These are phyloP conservation scores for Bos indicus DNA, from an alignment of 2,113 vertebrate species.

Conservation along the genomic window DNA sequence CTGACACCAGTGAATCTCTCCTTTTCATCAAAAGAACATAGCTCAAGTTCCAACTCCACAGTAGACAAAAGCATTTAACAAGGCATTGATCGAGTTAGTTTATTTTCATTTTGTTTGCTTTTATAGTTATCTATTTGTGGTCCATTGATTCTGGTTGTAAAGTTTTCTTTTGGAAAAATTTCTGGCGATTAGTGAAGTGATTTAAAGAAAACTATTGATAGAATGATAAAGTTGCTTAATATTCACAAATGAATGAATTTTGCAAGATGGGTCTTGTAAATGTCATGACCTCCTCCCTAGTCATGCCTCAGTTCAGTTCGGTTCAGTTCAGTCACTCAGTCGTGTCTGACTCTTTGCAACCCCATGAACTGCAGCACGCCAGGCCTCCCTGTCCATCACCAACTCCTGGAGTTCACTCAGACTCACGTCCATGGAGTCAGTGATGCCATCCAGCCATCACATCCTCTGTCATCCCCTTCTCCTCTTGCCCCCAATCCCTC, in stretches of 20 bases:
- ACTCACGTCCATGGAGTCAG: too few relatives aligned
- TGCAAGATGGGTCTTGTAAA: background rate
- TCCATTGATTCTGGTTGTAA: background rate
- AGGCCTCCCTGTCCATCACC: too few relatives aligned
- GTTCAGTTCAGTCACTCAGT: too few relatives aligned
- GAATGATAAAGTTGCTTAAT: background rate
- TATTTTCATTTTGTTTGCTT: background rate
- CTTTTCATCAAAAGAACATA: background rate
- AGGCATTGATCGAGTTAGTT: background rate
- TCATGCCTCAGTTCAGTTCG: too few relatives aligned
- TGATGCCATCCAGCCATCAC: too few relatives aligned
- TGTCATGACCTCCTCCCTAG: background rate
- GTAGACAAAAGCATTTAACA: background rate
- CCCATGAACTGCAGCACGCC: too few relatives aligned
- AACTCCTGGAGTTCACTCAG: too few relatives aligned
- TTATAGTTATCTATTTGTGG: background rate
- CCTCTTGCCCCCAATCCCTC: too few relatives aligned
- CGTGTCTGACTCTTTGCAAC: too few relatives aligned
- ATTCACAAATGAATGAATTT: background rate
- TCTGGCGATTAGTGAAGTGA: background rate
- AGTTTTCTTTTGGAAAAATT: background rate
- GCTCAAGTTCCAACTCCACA: background rate
- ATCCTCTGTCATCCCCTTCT: too few relatives aligned
- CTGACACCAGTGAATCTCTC: background rate
- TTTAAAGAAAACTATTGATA: background rate